Base-by-base conservation (phyloP, 2,888 invertebrate species). In the Drosophila barbarae region DNA sequence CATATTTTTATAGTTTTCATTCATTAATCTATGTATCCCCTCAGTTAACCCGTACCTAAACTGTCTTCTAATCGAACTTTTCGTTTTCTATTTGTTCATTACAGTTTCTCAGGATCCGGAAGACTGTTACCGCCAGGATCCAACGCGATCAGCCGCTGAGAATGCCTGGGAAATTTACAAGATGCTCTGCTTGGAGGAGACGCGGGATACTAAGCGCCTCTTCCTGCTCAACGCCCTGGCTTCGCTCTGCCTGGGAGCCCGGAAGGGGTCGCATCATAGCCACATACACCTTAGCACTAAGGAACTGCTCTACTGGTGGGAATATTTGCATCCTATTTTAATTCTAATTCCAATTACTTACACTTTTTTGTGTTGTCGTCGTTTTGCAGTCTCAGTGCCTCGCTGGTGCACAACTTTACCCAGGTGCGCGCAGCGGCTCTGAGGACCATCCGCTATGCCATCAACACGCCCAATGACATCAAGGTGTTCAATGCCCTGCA, bases 171-270 rank as follows among this genome's bases (percentile, higher is more conserved):
- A 93, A 83, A 92, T 94, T 65, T 91, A 93, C 81, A 90, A 90
- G 80, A 92, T 91, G 76, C 90, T 93, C 64, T 93, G 93, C 87
- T 73, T 85, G 63, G 86, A 85, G 61, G 87, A 87, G 67, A 91
- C 94, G 67, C 92, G 94, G 66, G 96, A 95, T 89, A 93, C 92
- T 70, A 94, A 94, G 87, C 94, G 95, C 88, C 91, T 97, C 77
- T 95, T 94, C 74, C 95, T 96, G 89, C 92, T 98, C 84, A 98
- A 97, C 91, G 94, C 94, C 69, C 93, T 97, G 90, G 95, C 96
- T 59, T 95, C 95, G 86, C 91, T 97, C 73, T 87, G 89, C 55
- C 76, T 88, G 69, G 72, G 76, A 18, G 78, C 81, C 18, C 57
- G 67, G 15, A 69, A 64, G 28, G 69, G 77, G 5, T 72, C 79